These are phyloP conservation scores for Herpetotheres cachinnans DNA, from an alignment of 2,113 vertebrate species.

Conservation along the genomic window DNA sequence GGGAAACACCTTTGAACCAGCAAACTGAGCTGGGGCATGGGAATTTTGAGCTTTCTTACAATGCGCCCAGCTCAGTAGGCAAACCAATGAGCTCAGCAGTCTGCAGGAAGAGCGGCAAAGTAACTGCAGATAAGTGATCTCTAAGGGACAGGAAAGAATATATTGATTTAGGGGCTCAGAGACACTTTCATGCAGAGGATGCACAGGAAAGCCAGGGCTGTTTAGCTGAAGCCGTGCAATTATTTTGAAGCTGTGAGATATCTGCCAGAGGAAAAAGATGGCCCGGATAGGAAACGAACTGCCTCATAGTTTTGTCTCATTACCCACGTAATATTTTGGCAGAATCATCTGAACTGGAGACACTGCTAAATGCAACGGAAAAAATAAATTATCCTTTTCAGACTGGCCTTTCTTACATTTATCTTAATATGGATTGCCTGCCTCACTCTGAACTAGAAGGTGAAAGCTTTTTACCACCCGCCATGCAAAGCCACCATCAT, in stretches of 20 bases:
- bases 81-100: neutral
- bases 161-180: conserved; percentile 30
- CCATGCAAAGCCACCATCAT: neutral
- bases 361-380: neutral
- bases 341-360: neutral
- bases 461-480: neutral
- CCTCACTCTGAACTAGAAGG: neutral
- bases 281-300: fast-evolving
- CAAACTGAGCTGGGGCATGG: neutral
- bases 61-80: neutral
- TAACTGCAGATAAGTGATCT: neutral
- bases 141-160: neutral
- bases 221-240: neutral
- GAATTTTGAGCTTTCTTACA: neutral
- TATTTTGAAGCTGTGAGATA: neutral
- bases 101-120: neutral
- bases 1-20: neutral
- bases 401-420: neutral
- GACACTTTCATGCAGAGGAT: neutral
- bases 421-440: neutral
- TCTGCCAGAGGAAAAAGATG: neutral
- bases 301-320: neutral
- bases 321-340: neutral
- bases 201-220: neutral
- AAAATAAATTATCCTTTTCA: conserved; percentile 14